Evolutionary conservation across 2,888 invertebrate species (phyloP).

Genomic region (Nomada lathburiana): DNA sequence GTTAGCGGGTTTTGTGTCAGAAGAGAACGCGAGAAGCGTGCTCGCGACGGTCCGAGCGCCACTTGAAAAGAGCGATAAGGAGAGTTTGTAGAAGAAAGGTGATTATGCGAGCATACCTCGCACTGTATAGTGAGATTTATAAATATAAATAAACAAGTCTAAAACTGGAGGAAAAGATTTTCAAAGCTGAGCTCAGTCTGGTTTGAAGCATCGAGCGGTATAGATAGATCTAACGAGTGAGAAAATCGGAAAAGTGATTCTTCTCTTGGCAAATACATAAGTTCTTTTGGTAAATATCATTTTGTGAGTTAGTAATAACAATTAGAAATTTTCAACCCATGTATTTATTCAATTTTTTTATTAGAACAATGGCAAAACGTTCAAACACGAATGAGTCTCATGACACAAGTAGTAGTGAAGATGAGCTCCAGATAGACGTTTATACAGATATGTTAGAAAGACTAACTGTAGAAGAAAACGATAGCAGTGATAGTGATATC

Average conservation of each 20-base stretch:
- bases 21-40: neutral
- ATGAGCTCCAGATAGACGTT: neutral
- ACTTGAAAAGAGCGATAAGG: conserved; percentile 20
- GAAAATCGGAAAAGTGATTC: conserved; percentile 21
- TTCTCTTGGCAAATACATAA: neutral
- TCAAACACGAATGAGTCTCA: neutral
- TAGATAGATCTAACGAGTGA: conserved; percentile 15
- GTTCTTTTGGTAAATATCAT: conserved; percentile 6
- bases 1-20: neutral
- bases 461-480: conserved; percentile 20
- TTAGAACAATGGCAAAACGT: conserved; percentile 19
- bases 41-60: conserved; percentile 24
- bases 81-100: conserved; percentile 16
- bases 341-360: conserved; percentile 30
- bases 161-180: conserved; percentile 24
- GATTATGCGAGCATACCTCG: neutral
- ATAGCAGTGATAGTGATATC: conserved; percentile 34
- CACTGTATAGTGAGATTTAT: conserved; percentile 25
- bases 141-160: conserved; percentile 15
- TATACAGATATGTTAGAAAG: conserved; percentile 2
- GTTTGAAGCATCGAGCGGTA: conserved; percentile 17
- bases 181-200: conserved; percentile 19
- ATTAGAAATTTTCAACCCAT: conserved; percentile 32
- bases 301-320: neutral
- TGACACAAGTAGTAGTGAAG: conserved; percentile 1